phyloP scores from a whole-genome alignment of 2,797 vertebrate genomes.

The Silurus lanzhouensis region DNA sequence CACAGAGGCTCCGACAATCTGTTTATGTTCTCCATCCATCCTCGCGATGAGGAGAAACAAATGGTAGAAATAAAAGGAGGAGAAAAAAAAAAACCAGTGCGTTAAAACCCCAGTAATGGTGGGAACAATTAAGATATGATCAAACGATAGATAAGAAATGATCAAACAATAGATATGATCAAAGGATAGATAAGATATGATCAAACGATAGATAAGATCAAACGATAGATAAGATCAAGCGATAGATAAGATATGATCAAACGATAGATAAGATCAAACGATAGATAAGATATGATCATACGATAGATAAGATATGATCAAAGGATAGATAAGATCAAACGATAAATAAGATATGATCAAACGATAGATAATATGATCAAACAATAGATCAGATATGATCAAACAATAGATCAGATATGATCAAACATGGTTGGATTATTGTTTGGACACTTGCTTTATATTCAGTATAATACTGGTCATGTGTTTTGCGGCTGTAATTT shows the following conservation, averaged over 20 bases:
- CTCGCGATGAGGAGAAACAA: slow-evolving; percentile 18
- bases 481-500: background rate
- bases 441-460: background rate
- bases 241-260: background rate
- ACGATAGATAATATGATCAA: background rate
- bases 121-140: background rate
- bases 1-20: background rate
- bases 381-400: too few relatives aligned
- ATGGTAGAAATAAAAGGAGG: slow-evolving; percentile 12
- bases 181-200: too few relatives aligned
- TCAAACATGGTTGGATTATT: background rate
- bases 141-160: background rate
- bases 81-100: background rate
- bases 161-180: too few relatives aligned
- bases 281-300: background rate
- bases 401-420: background rate
- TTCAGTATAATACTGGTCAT: too few relatives aligned
- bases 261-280: too few relatives aligned
- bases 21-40: background rate
- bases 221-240: too few relatives aligned
- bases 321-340: background rate
- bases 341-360: background rate
- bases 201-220: too few relatives aligned
- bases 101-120: slow-evolving; percentile 8
- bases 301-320: background rate